Conservation (phyloP, 2,888 invertebrate species). For the Bedellia somnulentella region DNA sequence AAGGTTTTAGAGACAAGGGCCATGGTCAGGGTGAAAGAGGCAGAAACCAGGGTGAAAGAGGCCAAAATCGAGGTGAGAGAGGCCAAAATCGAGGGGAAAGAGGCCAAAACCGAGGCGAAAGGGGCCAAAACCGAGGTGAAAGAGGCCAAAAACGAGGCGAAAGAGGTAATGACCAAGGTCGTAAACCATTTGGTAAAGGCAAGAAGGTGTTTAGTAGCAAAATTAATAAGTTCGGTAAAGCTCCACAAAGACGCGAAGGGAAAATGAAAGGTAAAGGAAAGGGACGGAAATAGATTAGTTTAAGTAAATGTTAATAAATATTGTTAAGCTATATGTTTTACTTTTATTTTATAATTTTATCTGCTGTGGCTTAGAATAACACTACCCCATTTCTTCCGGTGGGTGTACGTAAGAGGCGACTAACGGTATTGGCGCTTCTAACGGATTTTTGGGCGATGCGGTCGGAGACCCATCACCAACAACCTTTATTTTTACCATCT, state of each 20-base stretch:
- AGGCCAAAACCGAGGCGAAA: not conserved
- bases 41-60: constrained; percentile 1
- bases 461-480: too few relatives aligned
- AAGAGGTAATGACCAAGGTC: constrained; percentile 2
- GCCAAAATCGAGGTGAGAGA: not conserved
- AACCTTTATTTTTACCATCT: too few relatives aligned
- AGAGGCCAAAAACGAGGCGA: not conserved
- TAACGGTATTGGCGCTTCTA: too few relatives aligned
- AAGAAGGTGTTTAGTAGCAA: constrained; percentile 43
- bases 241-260: constrained; percentile 17
- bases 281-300: constrained; percentile 23
- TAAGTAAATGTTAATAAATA: constrained; percentile 19
- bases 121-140: too few relatives aligned
- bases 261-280: constrained; percentile 19
- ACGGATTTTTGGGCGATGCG: too few relatives aligned
- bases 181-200: constrained; percentile 18
- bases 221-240: constrained; percentile 27
- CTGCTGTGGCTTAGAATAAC: too few relatives aligned
- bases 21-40: not conserved
- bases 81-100: not conserved
- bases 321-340: too few relatives aligned
- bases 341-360: too few relatives aligned
- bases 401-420: too few relatives aligned
- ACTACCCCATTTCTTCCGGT: too few relatives aligned
- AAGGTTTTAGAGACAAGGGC: not conserved